These are phyloP conservation scores for Spilogale gracilis DNA, from an alignment of 2,113 vertebrate species.

Conservation along the genomic window DNA sequence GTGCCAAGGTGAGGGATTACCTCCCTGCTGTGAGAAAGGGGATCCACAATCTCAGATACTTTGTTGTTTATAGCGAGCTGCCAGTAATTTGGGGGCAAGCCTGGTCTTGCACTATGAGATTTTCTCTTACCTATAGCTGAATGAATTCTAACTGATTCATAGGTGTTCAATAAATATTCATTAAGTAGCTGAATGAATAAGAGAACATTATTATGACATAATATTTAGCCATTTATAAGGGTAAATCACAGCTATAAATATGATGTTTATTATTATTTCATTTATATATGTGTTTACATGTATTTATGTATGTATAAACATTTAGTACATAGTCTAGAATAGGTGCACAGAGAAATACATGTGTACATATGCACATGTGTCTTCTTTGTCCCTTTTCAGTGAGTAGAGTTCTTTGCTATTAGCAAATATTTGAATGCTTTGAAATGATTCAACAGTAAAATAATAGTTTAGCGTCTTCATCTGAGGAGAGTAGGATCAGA, in stretches of 20 bases:
- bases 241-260: neutral
- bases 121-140: slow-evolving; percentile 30
- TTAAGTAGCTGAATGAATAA: slow-evolving; percentile 26
- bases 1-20: neutral
- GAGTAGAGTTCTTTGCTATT: neutral
- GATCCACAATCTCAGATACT: neutral
- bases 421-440: neutral
- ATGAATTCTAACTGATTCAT: neutral
- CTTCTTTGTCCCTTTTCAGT: neutral
- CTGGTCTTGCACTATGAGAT: neutral
- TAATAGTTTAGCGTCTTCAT: slow-evolving; percentile 4
- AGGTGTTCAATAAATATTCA: neutral
- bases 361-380: neutral
- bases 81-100: neutral
- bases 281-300: neutral
- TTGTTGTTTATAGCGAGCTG: neutral
- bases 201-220: neutral
- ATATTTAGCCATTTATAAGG: neutral
- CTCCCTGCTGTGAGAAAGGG: neutral
- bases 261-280: neutral
- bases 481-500: neutral
- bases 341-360: neutral
- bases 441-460: neutral
- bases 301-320: neutral
- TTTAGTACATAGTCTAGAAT: neutral